Evolutionary conservation across 2,113 vertebrate species (phyloP), one percentile per base, ranked within the genome.

Genomic region (Melozone crissalis): DNA sequence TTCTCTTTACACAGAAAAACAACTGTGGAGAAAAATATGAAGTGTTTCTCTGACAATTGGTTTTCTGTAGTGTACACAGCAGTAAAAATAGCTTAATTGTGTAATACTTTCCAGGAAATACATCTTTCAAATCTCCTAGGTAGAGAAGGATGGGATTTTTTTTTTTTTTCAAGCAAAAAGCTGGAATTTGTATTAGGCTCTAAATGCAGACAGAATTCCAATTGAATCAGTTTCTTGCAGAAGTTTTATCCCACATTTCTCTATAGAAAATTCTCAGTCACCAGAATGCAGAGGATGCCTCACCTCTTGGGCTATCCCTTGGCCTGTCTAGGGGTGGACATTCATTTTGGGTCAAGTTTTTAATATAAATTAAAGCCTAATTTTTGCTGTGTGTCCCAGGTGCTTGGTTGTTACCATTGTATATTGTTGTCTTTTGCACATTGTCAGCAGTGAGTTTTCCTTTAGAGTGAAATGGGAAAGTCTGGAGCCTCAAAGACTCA

Each of bases 1-100:
- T 59, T 89, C 33, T 58, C 28, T 78, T 94, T 87, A 17, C 37
- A 54, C 61, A 75, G 43, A 58, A 87, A 86, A 94, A 69, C 27
- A 87, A 77, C n/a, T 10, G 30, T 69, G 22, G 43, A 78, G 47
- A 94, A 92, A 82, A 79, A 88, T 39, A 14, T 39, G 33, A 81
- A 71, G 21, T 30, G 23, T 78, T 90, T 90, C 54, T 76, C 71
- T 90, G 62, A 47, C 57, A 85, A 35, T 43, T 88, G 30, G n/a
- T n/a, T 74, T 94, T 74, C 73, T 87, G 33, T 67, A 74, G 28
- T 8, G 24, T 44, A 46, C 39, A 39, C 33, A 62, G 39, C 26
- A 71, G 43, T 52, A 66, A 74, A 86, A 67, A 68, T 43, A 59
- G 9, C 37, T 39, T 54, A 58, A 67, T 76, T 67, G 46, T 54